Percentiles rank a stretch among this genome's conserved stretches.
These are phyloP conservation scores for Eulimnadia texana DNA, from an alignment of 1,140 invertebrate species.

Conservation along the genomic window DNA sequence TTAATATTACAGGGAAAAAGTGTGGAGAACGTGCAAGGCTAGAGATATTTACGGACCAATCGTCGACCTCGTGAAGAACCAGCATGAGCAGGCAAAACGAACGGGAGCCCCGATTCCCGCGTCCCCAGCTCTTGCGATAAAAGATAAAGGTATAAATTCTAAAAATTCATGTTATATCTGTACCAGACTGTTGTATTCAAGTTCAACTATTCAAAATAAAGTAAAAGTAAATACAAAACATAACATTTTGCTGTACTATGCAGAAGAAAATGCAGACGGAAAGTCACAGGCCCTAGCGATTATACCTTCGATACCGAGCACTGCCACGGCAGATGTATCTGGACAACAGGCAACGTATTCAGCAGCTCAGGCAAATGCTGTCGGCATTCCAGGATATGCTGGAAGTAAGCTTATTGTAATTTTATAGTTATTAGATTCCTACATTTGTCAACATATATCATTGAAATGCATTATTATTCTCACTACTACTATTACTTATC, in stretches of 20 bases:
- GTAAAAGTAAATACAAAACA: too few relatives aligned
- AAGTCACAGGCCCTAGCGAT: conserved; percentile 1
- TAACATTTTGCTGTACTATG: neutral
- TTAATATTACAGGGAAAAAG: conserved; percentile 44
- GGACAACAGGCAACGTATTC: neutral
- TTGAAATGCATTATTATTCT: too few relatives aligned
- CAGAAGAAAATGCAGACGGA: neutral
- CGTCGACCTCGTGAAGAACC: conserved; percentile 54
- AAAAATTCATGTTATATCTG: too few relatives aligned
- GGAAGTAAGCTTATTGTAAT: neutral
- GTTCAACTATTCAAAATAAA: too few relatives aligned
- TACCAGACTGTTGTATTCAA: too few relatives aligned
- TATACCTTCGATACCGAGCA: neutral
- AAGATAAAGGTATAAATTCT: neutral
- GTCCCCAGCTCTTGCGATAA: neutral
- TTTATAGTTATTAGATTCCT: neutral
- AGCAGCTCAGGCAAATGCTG: neutral
- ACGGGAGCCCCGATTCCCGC: conserved; percentile 8
- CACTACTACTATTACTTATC: too few relatives aligned
- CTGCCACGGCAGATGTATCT: neutral
- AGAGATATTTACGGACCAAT: conserved; percentile 76
- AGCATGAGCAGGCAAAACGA: conserved; percentile 16
- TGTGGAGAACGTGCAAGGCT: conserved; percentile 51
- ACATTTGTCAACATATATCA: neutral
- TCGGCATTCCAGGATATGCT: conserved; percentile 14